Base-by-base conservation (phyloP, 2,888 invertebrate genomes). In the Spodoptera littoralis region DNA sequence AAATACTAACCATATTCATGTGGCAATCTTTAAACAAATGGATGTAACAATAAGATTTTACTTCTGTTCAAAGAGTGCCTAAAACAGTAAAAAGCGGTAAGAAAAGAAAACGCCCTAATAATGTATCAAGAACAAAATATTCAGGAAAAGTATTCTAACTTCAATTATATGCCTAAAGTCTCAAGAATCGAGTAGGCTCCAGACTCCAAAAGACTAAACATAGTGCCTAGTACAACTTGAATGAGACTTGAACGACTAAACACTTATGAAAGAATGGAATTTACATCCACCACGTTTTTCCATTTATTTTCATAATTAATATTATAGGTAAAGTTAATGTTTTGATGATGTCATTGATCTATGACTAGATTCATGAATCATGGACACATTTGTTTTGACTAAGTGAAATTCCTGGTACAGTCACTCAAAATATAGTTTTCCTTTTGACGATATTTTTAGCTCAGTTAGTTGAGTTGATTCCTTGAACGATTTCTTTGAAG, bases 351-450 rank as follows among this genome's bases (percentile, higher is more conserved):
- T 62, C 54, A 63, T 36, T 45, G n/a, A 48, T 49, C 55, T 45
- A 52, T 68, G 55, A 52, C 51, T 59, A 54, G 30, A 11, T 56
- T 27, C 36, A 9, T 36, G 36, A 27, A n/a, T 11, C 48, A 47
- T 73, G 65, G 65, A 65, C 54, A 60, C 62, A 73, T 69, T 36
- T 60, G 73, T 56, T 73, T 63, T 69, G 60, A 63, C 65, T 73
- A 65, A 30, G 36, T 9, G 11, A 69, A 59, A 43, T 70, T 63
- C 65, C 50, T 58, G 41, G 52, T 46, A 54, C 46, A 48, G 43
- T 42, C 24, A 52, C 52, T 44, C 51, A 59, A 63, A 62, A 60
- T 50, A 57, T 36, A 36, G 13, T 54, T 65, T 73, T 49, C 60
- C 53, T 54, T 58, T 41, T 59, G 53, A 49, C 18, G 42, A 9